phyloP scores from a whole-genome alignment of 2,888 invertebrate species.

The Epistrophe grossulariae region DNA sequence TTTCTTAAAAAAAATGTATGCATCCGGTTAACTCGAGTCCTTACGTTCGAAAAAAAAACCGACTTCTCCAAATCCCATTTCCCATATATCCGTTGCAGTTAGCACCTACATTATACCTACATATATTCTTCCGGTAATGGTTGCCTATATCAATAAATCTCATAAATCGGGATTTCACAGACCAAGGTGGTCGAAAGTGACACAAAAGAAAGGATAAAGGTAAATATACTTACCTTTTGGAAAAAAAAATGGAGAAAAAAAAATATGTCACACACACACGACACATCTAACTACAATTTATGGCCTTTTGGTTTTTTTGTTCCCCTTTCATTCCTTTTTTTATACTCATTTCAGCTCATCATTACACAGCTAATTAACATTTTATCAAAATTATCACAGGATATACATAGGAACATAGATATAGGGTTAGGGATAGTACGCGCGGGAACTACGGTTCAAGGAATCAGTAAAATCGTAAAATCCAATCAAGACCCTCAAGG shows the following conservation, averaged over 20 bases:
- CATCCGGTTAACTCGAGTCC: not conserved
- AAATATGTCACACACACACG: constrained; percentile 17
- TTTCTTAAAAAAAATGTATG: not conserved
- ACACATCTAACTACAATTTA: constrained; percentile 54
- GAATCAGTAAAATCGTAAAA: constrained; percentile 72
- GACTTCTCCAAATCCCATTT: constrained; percentile 43
- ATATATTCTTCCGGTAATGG: constrained; percentile 48
- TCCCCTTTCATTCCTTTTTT: constrained; percentile 13
- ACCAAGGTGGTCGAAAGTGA: constrained; percentile 59
- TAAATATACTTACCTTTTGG: not conserved
- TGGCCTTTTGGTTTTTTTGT: constrained; percentile 19
- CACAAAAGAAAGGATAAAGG: constrained; percentile 37
- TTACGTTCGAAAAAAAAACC: not conserved
- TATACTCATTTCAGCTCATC: constrained; percentile 63
- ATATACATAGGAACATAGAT: too few species aligned
- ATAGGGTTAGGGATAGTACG: too few species aligned
- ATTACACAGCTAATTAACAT: constrained; percentile 74
- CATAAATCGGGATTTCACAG: constrained; percentile 63
- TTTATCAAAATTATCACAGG: constrained; percentile 59
- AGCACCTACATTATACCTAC: constrained; percentile 32
- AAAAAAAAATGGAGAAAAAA: constrained; percentile 4
- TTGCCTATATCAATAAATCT: constrained; percentile 45
- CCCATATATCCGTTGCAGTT: constrained; percentile 66
- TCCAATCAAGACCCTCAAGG: constrained; percentile 57
- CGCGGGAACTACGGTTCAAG: constrained; percentile 39